Base-by-base conservation (phyloP, 2,113 vertebrate species). In the Seriola rivoliana region DNA sequence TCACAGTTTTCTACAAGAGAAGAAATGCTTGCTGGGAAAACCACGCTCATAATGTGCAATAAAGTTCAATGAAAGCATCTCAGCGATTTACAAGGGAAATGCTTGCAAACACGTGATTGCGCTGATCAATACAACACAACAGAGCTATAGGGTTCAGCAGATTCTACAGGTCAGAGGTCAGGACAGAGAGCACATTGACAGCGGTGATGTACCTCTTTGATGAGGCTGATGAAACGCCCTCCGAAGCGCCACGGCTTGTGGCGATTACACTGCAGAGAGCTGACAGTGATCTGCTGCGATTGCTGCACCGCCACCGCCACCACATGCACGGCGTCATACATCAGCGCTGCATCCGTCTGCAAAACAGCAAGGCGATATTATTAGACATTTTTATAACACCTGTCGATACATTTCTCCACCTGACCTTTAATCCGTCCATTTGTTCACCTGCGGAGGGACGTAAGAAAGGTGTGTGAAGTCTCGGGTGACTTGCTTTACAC, bases 231-330 rank as follows among this genome's bases (percentile, higher is more conserved):
- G 85, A 99, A 99, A 38, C 98, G 97, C 1, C 96, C 96, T 23
- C 98, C 98, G 64, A 99, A 99, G 87, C 98, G 97, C 98, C 98
- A 99, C 0, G 98, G 98, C 73, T 99, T 99, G 94, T 99, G 98
- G 52, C 98, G 95, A 85, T 99, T 99, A 83, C 98, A 99, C 93
- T 99, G 98, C 54, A 99, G 95, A 0, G 98, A 99, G 57, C 98
- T 99, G 89, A 99, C 98, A 2, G 98, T 99, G 96, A 99, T 99
- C 95, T 99, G 98, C 9, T 97, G 96, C n/a, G 99, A 97, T 91
- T 99, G 98, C 85, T 99, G 98, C 75, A 99, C 97, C 0, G 98
- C 98, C 91, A 99, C 97, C 0, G 98, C 98, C 74, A 99, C 98
- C 68, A 99, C 97, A 7, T 99, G 98, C 68, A 99, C 98, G 0